These are phyloP conservation scores for Apostichopus parvimensis DNA, from an alignment of 35 echinoderm and acorn worm genomes.

Conservation along the genomic window DNA sequence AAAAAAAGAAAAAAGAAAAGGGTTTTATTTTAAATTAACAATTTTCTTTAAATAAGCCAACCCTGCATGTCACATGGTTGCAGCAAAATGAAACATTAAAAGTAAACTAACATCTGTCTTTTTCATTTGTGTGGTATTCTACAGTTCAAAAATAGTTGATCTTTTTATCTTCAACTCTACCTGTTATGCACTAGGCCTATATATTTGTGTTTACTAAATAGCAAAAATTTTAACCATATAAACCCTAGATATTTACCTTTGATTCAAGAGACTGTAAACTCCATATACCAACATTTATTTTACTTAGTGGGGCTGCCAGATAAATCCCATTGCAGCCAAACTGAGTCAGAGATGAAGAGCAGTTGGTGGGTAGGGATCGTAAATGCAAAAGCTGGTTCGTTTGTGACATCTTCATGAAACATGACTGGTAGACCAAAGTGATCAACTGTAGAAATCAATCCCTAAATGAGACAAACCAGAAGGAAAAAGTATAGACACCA, in stretches of 20 bases:
- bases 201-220: no score
- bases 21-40: no score
- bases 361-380: neutral
- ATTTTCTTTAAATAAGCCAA: no score
- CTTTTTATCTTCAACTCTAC: no score
- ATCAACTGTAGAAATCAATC: neutral
- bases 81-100: no score
- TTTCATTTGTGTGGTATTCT: no score
- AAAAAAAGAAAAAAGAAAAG: no score
- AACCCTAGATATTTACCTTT: conserved; percentile 57
- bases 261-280: conserved; percentile 79
- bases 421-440: neutral
- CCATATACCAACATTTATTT: conserved; percentile 82
- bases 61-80: no score
- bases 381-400: neutral
- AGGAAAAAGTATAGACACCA: neutral
- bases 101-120: no score
- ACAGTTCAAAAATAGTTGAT: no score
- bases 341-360: conserved; percentile 69
- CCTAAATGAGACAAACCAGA: neutral
- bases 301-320: conserved; percentile 68
- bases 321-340: conserved; percentile 77
- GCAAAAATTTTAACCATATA: no score
- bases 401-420: neutral
- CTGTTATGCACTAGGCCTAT: no score